phyloP scores from a whole-genome alignment of 2,797 vertebrate genomes.

The Mus spretus region DNA sequence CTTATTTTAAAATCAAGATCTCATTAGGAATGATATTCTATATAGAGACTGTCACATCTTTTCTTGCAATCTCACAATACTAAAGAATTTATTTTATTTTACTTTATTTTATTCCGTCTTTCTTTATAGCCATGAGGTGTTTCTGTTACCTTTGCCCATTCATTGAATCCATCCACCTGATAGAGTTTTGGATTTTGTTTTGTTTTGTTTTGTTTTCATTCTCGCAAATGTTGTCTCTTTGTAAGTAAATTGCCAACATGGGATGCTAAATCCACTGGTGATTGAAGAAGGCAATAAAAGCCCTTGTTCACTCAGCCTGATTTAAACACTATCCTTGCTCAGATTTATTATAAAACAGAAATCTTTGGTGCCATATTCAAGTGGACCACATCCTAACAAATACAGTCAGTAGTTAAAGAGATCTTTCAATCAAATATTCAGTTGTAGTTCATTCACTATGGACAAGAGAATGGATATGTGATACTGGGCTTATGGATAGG shows the following conservation, averaged over 20 bases:
- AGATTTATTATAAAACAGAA: background rate
- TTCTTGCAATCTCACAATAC: background rate
- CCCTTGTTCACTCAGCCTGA: background rate
- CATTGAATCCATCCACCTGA: background rate
- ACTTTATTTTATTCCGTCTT: background rate
- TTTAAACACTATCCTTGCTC: background rate
- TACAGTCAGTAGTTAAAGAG: background rate
- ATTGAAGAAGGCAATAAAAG: background rate
- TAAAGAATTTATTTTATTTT: conserved; percentile 32
- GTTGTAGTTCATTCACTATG: background rate
- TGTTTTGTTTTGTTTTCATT: background rate
- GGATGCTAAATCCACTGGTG: background rate
- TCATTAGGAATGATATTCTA: conserved; percentile 56
- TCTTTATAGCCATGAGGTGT: background rate
- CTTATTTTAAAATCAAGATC: conserved; percentile 70
- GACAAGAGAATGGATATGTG: background rate
- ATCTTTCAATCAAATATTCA: background rate
- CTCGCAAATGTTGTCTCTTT: background rate
- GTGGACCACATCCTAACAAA: background rate
- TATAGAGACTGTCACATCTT: background rate
- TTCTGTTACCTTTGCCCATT: background rate
- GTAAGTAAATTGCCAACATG: background rate
- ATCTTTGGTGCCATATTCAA: background rate
- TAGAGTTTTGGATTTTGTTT: background rate
- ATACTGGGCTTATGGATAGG: background rate